These are phyloP conservation scores for Acheta domesticus DNA, from an alignment of 2,888 invertebrate genomes.

Conservation along the genomic window DNA sequence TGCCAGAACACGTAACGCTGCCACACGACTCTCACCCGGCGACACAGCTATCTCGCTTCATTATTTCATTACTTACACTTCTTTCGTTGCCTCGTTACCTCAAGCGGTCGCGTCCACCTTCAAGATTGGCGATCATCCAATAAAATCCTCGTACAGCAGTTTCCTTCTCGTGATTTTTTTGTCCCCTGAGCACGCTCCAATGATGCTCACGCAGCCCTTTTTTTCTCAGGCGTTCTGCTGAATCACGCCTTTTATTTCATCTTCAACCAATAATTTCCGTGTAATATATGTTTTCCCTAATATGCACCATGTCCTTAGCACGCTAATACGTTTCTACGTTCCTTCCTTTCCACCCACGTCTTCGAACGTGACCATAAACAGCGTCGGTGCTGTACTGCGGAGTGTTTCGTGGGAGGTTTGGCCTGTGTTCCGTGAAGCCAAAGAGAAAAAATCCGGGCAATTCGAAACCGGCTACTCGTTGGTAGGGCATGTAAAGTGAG, in stretches of 20 bases:
- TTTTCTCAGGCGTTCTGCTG: background rate
- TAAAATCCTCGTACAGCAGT: background rate
- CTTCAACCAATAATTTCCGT: conserved; percentile 9
- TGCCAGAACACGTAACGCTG: too few relatives aligned
- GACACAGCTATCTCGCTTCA: too few relatives aligned
- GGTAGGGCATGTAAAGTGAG: background rate
- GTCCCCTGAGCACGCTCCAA: background rate
- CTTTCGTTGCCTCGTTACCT: background rate
- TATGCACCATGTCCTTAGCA: background rate
- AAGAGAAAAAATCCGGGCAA: background rate
- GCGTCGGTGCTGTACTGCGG: background rate
- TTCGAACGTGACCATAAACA: background rate
- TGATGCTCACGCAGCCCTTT: background rate
- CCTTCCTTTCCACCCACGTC: background rate
- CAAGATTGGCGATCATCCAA: conserved; percentile 6
- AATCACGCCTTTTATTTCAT: background rate
- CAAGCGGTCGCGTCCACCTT: background rate
- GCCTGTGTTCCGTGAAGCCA: too few relatives aligned
- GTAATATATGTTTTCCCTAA: conserved; percentile 18
- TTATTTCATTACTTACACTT: too few relatives aligned
- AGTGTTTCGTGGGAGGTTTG: too few relatives aligned
- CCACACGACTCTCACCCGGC: too few relatives aligned
- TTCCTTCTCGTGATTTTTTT: background rate
- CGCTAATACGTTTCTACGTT: background rate
- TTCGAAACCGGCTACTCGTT: conserved; percentile 1